Conservation (phyloP, 2,888 invertebrate genomes). For the Polietes domitor region DNA sequence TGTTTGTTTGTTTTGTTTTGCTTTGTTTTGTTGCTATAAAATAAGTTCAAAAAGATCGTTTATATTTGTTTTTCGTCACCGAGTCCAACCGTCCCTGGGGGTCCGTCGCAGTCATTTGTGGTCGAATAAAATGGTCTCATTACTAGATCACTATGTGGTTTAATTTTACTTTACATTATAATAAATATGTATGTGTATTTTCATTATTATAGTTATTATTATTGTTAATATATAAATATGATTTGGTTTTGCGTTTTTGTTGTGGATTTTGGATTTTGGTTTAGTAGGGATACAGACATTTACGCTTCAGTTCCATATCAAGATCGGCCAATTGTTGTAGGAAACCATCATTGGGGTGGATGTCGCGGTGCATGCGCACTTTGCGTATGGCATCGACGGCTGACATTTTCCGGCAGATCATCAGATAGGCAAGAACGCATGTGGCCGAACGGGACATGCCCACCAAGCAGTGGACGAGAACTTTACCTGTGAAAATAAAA, state of each 20-base stretch:
- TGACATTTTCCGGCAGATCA: slow-evolving; percentile 89
- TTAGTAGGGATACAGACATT: slow-evolving; percentile 80
- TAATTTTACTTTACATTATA: slow-evolving; percentile 55
- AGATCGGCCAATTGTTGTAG: slow-evolving; percentile 88
- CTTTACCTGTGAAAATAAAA: slow-evolving; percentile 83
- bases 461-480: slow-evolving; percentile 90
- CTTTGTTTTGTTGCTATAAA: slow-evolving; percentile 50
- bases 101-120: slow-evolving; percentile 29
- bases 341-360: slow-evolving; percentile 91
- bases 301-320: slow-evolving; percentile 83
- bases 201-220: slow-evolving; percentile 51
- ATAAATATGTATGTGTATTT: slow-evolving; percentile 46
- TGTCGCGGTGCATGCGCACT: slow-evolving; percentile 87
- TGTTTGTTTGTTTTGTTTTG: slow-evolving; percentile 3
- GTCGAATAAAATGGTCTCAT: slow-evolving; percentile 32
- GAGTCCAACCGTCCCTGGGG: slow-evolving; percentile 37
- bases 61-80: not conserved
- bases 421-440: slow-evolving; percentile 89
- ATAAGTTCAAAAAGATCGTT: slow-evolving; percentile 66
- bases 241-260: slow-evolving; percentile 43
- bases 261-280: slow-evolving; percentile 10
- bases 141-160: slow-evolving; percentile 68
- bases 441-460: slow-evolving; percentile 92
- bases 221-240: slow-evolving; percentile 39
- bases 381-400: slow-evolving; percentile 88